Evolutionary conservation across 2,113 vertebrate species (phyloP).

Genomic region (Mola mola): DNA sequence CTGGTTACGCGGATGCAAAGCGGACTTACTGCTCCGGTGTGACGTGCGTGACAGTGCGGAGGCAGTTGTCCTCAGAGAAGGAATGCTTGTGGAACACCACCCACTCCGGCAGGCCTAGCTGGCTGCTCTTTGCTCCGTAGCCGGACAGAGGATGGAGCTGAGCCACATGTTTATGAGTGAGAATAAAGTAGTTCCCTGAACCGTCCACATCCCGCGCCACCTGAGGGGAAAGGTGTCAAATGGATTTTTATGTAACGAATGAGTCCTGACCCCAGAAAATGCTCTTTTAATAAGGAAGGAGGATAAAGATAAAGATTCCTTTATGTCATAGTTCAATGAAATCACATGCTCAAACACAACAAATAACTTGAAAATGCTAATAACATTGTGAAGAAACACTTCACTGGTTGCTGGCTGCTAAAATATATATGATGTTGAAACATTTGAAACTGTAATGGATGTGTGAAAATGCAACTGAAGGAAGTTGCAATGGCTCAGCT

Average conservation of each 20-base stretch:
- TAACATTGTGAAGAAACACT: no score
- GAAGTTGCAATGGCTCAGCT: no score
- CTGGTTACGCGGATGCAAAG: no score
- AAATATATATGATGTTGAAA: conserved; percentile 1
- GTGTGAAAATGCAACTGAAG: no score
- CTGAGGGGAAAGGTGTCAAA: conserved; percentile 67
- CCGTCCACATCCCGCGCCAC: conserved; percentile 89
- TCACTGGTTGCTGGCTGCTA: no score
- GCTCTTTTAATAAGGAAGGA: background rate
- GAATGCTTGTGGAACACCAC: conserved; percentile 89
- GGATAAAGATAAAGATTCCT: background rate
- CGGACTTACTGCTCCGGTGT: conserved; percentile 85
- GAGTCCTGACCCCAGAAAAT: background rate
- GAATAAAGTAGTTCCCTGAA: conserved; percentile 89
- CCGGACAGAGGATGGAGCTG: conserved; percentile 86
- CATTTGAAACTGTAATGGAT: background rate
- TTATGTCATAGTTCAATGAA: no score
- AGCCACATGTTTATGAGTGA: conserved; percentile 89
- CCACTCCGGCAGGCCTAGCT: conserved; percentile 86
- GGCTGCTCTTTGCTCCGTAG: conserved; percentile 77
- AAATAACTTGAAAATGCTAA: no score
- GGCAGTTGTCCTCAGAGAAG: conserved; percentile 87
- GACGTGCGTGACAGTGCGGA: conserved; percentile 82
- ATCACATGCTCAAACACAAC: no score
- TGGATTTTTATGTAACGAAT: background rate